Evolutionary conservation across 2,888 invertebrate species (phyloP).

Genomic region (Drosophila formosana): DNA sequence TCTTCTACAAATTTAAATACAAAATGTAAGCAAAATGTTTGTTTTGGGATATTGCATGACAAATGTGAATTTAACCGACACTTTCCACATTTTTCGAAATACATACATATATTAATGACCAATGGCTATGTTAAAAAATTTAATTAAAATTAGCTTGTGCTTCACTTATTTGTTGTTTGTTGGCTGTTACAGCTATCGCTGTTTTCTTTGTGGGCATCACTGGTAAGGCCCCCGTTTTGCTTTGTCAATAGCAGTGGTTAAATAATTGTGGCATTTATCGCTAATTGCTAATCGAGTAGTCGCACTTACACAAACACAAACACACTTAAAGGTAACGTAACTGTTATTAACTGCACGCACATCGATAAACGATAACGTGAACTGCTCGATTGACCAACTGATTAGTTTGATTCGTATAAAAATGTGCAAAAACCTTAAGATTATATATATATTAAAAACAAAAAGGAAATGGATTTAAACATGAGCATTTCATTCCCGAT

Average conservation of each 20-base stretch:
- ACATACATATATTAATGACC: no score
- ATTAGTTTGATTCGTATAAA: not conserved
- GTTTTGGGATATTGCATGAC: no score
- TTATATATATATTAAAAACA: no score
- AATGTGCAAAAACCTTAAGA: not conserved
- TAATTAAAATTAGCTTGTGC: no score
- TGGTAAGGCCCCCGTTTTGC: constrained; percentile 7
- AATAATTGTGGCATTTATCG: constrained; percentile 39
- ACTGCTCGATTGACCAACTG: not conserved
- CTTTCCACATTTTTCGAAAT: no score
- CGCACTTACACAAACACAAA: constrained; percentile 7
- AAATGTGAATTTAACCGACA: no score
- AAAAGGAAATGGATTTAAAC: no score
- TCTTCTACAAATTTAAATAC: no score
- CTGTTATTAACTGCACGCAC: constrained; percentile 24
- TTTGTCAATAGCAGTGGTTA: constrained; percentile 23
- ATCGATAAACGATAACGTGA: constrained; percentile 8
- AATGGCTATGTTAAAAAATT: no score
- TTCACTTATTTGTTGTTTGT: not conserved
- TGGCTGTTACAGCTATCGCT: not conserved
- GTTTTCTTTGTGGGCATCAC: not conserved
- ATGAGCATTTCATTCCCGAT: constrained; percentile 36
- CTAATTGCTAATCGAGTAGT: constrained; percentile 33
- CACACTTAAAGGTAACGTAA: constrained; percentile 11
- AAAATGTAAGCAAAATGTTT: no score